phyloP scores from a whole-genome alignment of 2,888 invertebrate species.

The Endotricha flammealis region DNA sequence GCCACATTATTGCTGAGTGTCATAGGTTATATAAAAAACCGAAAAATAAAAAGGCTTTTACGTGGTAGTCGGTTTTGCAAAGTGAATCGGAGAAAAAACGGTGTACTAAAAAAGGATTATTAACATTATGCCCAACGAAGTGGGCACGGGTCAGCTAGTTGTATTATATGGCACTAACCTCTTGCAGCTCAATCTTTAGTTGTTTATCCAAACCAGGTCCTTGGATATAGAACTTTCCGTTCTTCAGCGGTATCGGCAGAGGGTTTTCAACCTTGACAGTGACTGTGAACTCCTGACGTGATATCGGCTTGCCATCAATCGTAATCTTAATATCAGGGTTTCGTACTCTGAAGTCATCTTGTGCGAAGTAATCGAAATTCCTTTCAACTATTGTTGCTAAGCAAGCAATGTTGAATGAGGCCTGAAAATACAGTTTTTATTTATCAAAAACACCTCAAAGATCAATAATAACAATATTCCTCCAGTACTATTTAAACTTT shows the following conservation, averaged over 20 bases:
- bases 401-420: conserved; percentile 90
- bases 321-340: conserved; percentile 92
- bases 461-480: too few species aligned
- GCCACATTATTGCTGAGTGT: too few species aligned
- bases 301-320: conserved; percentile 74
- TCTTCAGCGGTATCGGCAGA: conserved; percentile 86
- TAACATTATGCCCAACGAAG: too few species aligned
- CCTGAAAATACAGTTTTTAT: conserved; percentile 40
- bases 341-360: conserved; percentile 92
- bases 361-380: conserved; percentile 91
- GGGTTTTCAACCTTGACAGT: conserved; percentile 88
- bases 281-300: conserved; percentile 73
- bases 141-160: too few species aligned
- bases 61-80: too few species aligned
- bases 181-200: conserved; percentile 82
- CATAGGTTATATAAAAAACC: too few species aligned
- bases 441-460: too few species aligned
- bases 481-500: too few species aligned
- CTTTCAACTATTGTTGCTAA: conserved; percentile 88
- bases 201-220: conserved; percentile 88
- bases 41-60: too few species aligned
- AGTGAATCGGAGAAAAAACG: too few species aligned
- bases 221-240: conserved; percentile 88
- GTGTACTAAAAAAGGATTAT: too few species aligned
- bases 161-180: too few species aligned